Base-by-base conservation (phyloP, 2,888 invertebrate species). In the Cordilura impudica region DNA sequence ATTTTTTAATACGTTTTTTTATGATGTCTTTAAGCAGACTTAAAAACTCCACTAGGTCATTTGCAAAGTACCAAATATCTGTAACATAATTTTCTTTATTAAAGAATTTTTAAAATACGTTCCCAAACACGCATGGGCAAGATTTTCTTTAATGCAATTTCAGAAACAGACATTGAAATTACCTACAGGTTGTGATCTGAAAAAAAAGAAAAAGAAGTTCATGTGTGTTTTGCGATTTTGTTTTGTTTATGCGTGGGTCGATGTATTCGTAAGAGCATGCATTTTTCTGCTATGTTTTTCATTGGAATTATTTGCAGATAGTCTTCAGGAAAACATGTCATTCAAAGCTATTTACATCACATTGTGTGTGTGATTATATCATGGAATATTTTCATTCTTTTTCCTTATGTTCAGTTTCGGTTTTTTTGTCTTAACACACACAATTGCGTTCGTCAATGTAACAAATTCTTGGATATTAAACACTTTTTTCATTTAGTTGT, bases 271-370 rank as follows among this genome's bases (percentile, higher is more conserved):
- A n/a, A n/a, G n/a, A 72, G 67, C 67, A 78, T 35, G 35, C 7
- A 29, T 31, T 54, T 51, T 12, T 56, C 19, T 12, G 16, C 19
- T 39, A 39, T 39, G 35, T 39, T 29, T 78, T 78, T 78, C 72
- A 29, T 54, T 63, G 72, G 77, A 78, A 78, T 56, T 72, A 63
- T 72, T 63, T 67, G 67, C 72, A 72, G 72, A 78, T 77, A 67
- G 72, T 78, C 49, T 56, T 63, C 67, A 56, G 67, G 35, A 61
- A 67, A 56, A 78, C 71, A 67, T 78, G 77, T 78, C 77, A 72
- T 63, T 56, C 77, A 72, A 67, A 78, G 61, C 21, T 35, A 67
- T 74, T 74, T 67, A 60, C 71, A 77, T 74, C 63, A 60, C 71
- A 77, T 78, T 78, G 58, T 47, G 49, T 63, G n/a, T 49, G 51